Evolutionary conservation across 2,888 invertebrate species (phyloP), one percentile per base, ranked within the genome.

Genomic region (Vesta saturnalis): DNA sequence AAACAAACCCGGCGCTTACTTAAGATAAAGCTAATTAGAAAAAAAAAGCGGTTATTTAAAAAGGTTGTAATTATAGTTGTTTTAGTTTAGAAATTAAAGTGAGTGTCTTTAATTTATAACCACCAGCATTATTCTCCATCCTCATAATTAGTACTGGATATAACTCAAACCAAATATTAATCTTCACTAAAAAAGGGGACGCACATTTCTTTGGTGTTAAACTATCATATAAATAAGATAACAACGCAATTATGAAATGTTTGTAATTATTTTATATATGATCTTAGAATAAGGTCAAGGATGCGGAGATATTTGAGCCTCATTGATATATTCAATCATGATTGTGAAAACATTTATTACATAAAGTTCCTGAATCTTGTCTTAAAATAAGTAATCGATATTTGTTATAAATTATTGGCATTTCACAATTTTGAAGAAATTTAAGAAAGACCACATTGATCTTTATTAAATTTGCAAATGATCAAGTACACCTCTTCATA

Each of bases 11-110:
- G 15, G 14, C 43, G 35, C 47, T 49, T 35, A 39, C 39, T 39
- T 39, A 39, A 64, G 58, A 64, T 64, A 64, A 64, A 30, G 21
- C 16, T 64, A 64, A 64, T 64, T 59, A 35, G 19, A 59, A 64
- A 64, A n/a, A n/a, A 39, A 49, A 19, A 57, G 49, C 63, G 23
- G 35, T 64, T 57, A 49, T 47, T 58, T 49, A 15, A 56, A 21
- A 49, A 22, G 64, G 54, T n/a, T 30, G 30, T 58, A 64, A 59
- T 64, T 64, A 64, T 54, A 39, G 21, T 64, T 59, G 64, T 59
- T 49, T 52, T 52, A 49, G 35, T 64, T 64, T 58, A 57, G 49
- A 43, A 63, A 63, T 47, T 43, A 62, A 62, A 63, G n/a, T 30
- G 35, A 56, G 22, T 60, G 1, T n/a, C n/a, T 16, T 62, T 39